These are phyloP conservation scores for Argyrosomus regius DNA, from an alignment of 2,797 vertebrate species.

Conservation along the genomic window DNA sequence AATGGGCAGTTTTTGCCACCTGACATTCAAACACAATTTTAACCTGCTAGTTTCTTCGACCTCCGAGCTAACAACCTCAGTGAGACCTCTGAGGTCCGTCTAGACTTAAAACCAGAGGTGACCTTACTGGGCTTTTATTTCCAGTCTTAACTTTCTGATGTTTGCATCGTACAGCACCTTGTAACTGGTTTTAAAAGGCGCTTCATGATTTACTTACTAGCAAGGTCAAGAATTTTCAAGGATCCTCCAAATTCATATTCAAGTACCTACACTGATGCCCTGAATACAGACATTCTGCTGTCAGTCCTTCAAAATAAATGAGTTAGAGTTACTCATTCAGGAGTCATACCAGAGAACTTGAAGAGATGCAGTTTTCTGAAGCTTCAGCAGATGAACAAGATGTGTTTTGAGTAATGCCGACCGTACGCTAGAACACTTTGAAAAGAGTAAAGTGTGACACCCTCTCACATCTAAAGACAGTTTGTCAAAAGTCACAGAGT, in stretches of 20 bases:
- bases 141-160: no score
- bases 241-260: not conserved
- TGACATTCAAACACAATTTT: not conserved
- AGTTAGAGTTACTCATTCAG: not conserved
- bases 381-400: constrained; percentile 1
- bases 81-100: no score
- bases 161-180: no score
- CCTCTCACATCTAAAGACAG: no score
- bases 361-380: not conserved
- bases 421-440: no score
- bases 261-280: not conserved
- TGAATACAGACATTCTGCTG: not conserved
- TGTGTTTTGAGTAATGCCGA: not conserved
- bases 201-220: no score
- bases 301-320: not conserved
- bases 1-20: not conserved
- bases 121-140: no score
- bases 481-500: no score
- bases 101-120: no score
- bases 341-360: not conserved
- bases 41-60: not conserved
- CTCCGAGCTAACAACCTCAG: not conserved
- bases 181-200: no score
- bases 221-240: not conserved
- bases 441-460: no score